Evolutionary conservation across 2,797 vertebrate species (phyloP).

Genomic region (Echeneis naucrates): DNA sequence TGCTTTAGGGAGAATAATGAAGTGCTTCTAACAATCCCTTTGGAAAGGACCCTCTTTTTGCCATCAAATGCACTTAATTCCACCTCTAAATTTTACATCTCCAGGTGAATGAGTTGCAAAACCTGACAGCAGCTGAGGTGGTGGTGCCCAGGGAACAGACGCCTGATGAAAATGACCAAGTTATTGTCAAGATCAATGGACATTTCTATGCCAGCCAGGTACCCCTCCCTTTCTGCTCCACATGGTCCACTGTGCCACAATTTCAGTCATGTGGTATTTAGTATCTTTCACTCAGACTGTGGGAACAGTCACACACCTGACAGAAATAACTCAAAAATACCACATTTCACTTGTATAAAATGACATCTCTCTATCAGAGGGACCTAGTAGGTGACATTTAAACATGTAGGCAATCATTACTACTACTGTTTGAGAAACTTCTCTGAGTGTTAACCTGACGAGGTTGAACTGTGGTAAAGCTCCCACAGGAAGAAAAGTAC

Average conservation of each 20-base stretch:
- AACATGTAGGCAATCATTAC: too few species aligned
- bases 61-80: neutral
- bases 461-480: too few species aligned
- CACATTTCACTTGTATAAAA: too few species aligned
- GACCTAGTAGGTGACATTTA: too few species aligned
- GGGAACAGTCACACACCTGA: too few species aligned
- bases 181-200: slow-evolving; percentile 97
- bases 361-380: too few species aligned
- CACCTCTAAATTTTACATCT: neutral
- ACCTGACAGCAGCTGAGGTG: slow-evolving; percentile 95
- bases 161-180: slow-evolving; percentile 95
- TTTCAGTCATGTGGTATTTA: too few species aligned
- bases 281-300: too few species aligned
- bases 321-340: too few species aligned
- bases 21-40: neutral
- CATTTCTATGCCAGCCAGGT: slow-evolving; percentile 99
- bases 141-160: slow-evolving; percentile 96
- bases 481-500: too few species aligned
- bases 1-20: neutral
- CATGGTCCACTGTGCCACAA: neutral
- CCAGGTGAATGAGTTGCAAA: slow-evolving; percentile 96
- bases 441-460: too few species aligned
- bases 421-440: too few species aligned
- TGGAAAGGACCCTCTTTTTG: neutral
- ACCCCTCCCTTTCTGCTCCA: neutral